Evolutionary conservation across 2,888 invertebrate species (phyloP).

Genomic region (Elgonia sp.): DNA sequence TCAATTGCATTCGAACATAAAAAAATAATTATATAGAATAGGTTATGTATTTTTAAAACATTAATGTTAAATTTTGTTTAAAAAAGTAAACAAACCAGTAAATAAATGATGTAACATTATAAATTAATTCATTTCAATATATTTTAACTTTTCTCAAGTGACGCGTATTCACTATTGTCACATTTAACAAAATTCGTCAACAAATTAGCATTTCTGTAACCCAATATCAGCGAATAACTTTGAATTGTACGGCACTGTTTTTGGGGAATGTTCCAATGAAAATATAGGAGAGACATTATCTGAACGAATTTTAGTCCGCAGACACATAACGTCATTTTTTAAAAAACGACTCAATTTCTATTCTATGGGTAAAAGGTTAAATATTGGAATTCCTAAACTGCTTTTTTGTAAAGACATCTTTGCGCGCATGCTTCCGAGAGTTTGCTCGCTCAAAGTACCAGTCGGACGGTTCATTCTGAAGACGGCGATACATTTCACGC

Average conservation of each 20-base stretch:
- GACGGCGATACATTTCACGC: slow-evolving; percentile 55
- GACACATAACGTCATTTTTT: too few relatives aligned
- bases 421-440: slow-evolving; percentile 68
- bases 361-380: neutral
- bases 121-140: too few relatives aligned
- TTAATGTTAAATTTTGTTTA: too few relatives aligned
- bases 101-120: too few relatives aligned
- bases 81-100: too few relatives aligned
- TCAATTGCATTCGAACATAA: too few relatives aligned
- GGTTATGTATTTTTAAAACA: neutral
- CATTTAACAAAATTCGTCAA: slow-evolving; percentile 18
- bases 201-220: slow-evolving; percentile 1
- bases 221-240: too few relatives aligned
- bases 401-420: slow-evolving; percentile 64
- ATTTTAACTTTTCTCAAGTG: neutral
- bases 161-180: slow-evolving; percentile 52
- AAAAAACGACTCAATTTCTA: too few relatives aligned
- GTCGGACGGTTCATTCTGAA: slow-evolving; percentile 60
- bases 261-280: too few relatives aligned
- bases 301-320: too few relatives aligned
- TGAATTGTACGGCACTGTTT: too few relatives aligned
- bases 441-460: slow-evolving; percentile 70
- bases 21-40: neutral
- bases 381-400: slow-evolving; percentile 45
- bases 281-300: too few relatives aligned